Conservation (phyloP, 35 echinoderm and acorn worm genomes). For the Anneissia japonica region DNA sequence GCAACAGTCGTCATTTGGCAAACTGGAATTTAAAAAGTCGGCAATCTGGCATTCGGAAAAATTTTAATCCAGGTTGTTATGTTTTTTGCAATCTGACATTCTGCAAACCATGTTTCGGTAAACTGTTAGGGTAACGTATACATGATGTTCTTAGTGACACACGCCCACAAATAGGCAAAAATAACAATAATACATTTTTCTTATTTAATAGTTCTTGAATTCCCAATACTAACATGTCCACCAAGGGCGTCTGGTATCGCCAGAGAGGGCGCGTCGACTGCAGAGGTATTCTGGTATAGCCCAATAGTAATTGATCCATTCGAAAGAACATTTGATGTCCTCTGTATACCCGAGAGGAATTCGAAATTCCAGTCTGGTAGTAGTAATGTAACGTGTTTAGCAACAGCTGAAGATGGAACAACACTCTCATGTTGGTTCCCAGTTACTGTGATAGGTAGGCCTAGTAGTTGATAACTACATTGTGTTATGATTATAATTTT, state of each 20-base stretch:
- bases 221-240: neutral
- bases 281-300: neutral
- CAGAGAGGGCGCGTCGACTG: neutral
- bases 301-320: neutral
- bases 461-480: too few species aligned
- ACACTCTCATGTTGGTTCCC: neutral
- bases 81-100: too few species aligned
- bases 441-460: neutral
- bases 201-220: neutral
- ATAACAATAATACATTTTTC: too few species aligned
- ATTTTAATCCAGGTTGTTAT: too few species aligned
- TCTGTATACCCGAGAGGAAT: neutral
- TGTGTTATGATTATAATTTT: too few species aligned
- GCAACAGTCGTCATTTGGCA: too few species aligned
- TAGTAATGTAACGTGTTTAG: neutral
- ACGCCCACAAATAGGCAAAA: too few species aligned
- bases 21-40: too few species aligned
- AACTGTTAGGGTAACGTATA: too few species aligned
- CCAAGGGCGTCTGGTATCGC: neutral
- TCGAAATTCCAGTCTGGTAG: neutral
- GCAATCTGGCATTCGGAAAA: too few species aligned
- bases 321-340: neutral
- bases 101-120: too few species aligned
- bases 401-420: neutral
- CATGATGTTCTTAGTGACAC: too few species aligned